Evolutionary conservation across 1,140 invertebrate species (phyloP).

Genomic region (Drosophila bifasciata): DNA sequence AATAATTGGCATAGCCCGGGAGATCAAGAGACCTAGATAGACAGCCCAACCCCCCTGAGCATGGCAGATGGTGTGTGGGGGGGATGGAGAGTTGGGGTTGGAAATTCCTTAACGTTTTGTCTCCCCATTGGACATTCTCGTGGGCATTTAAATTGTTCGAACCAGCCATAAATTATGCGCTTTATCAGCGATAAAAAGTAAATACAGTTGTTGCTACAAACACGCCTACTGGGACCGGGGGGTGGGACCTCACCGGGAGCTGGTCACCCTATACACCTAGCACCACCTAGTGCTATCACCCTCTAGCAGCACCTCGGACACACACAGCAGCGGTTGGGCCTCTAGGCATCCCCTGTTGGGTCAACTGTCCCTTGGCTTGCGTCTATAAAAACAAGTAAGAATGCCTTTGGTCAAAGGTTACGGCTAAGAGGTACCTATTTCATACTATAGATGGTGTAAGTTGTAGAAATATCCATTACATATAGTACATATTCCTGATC

Average conservation of each 20-base stretch:
- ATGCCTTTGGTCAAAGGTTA: not conserved
- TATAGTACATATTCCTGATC: too few relatives aligned
- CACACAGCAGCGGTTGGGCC: slow-evolving; percentile 3
- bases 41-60: slow-evolving; percentile 1
- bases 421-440: not conserved
- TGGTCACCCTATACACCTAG: not conserved
- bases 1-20: slow-evolving; percentile 45
- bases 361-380: slow-evolving; percentile 63
- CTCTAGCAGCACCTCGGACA: not conserved
- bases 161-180: slow-evolving; percentile 81
- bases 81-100: not conserved
- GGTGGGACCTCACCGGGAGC: not conserved
- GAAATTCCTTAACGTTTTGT: slow-evolving; percentile 52
- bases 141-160: slow-evolving; percentile 80
- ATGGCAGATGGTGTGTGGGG: not conserved
- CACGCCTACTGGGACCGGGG: slow-evolving; percentile 67
- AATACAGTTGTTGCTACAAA: slow-evolving; percentile 81
- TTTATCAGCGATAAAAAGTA: slow-evolving; percentile 83
- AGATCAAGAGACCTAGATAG: slow-evolving; percentile 33
- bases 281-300: not conserved
- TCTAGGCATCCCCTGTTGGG: slow-evolving; percentile 33
- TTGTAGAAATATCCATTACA: too few relatives aligned
- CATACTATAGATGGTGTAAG: too few relatives aligned
- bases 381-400: slow-evolving; percentile 28
- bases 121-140: slow-evolving; percentile 67